Evolutionary conservation across 1,140 invertebrate genomes (phyloP).

Genomic region (Drosophila bifasciata): DNA sequence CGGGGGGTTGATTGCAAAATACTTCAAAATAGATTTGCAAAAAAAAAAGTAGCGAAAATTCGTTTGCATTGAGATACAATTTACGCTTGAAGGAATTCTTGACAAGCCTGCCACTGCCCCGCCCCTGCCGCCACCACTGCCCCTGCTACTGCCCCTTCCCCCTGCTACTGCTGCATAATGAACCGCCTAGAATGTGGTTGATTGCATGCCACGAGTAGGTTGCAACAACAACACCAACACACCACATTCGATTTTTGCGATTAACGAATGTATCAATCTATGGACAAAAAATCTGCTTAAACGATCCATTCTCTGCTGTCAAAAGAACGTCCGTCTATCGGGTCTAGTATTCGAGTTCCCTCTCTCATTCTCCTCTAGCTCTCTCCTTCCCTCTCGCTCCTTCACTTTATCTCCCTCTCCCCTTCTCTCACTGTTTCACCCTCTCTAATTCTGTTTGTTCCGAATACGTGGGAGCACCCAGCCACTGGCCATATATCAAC

Average conservation of each 20-base stretch:
- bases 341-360: neutral
- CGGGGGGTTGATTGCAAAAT: slow-evolving; percentile 48
- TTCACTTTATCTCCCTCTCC: slow-evolving; percentile 6
- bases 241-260: slow-evolving; percentile 28
- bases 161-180: no score
- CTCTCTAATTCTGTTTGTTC: slow-evolving; percentile 36
- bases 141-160: no score
- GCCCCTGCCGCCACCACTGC: no score
- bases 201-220: no score
- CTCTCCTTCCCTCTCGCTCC: slow-evolving; percentile 7
- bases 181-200: no score
- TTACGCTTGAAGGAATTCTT: slow-evolving; percentile 54
- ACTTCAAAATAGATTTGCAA: slow-evolving; percentile 28
- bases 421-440: slow-evolving; percentile 4
- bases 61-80: slow-evolving; percentile 56
- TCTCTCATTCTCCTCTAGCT: no score
- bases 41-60: slow-evolving; percentile 35
- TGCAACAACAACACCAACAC: neutral
- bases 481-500: slow-evolving; percentile 69
- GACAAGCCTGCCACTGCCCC: no score
- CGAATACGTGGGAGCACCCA: slow-evolving; percentile 71
- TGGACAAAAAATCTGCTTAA: slow-evolving; percentile 55
- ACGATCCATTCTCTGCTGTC: slow-evolving; percentile 59
- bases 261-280: slow-evolving; percentile 51
- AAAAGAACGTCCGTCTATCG: slow-evolving; percentile 21